Base-by-base conservation (phyloP, 2,888 invertebrate genomes). In the Scaeva pyrastri region DNA sequence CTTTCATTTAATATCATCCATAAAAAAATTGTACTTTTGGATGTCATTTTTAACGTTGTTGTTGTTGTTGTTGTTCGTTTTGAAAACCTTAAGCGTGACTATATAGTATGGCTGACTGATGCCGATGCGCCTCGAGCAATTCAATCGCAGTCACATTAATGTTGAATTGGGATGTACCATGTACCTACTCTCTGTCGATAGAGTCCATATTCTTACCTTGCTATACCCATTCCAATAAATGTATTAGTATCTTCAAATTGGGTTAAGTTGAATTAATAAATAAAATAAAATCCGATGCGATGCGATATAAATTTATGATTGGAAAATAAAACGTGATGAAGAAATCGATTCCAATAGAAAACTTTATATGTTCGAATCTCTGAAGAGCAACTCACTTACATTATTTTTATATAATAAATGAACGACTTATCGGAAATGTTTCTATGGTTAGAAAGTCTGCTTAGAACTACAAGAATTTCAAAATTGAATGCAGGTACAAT, bases 1-100 rank as follows among this genome's bases (percentile, higher is more conserved):
- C 70, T 80, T 72, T 72, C 58, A 31, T 66, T 79, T 79, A 64
- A 78, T 64, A 79, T 74, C 56, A 48, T 43, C 70, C 48, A 43
- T 79, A 73, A 79, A 50, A n/a, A 52, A 68, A 66, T 43, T 8
- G 2, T 26, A 16, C 45, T 64, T 43, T 64, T 64, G 23, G 45
- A 43, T 64, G 45, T 14, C 60, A 26, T 45, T 43, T 64, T 64
- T 60, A 21, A 19, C 31, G 31, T 31, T 31, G 31, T 31, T 60
- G 26, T 64, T 41, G 1, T 41, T 19, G 12, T 39, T 23, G 7
- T 26, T 26, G 14, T 52, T 43, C 26, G n/a, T 16, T 26, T 26
- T 43, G 26, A 45, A 31, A 11, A 31, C 6, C 6, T 8, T 5
- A 5, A 8, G 45, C 45, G n/a, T 16, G 12, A 11, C n/a, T 43